Percentiles rank a stretch among this genome's conserved stretches.
phyloP scores from a whole-genome alignment of 2,888 invertebrate species.

The Megastigmus dorsalis region DNA sequence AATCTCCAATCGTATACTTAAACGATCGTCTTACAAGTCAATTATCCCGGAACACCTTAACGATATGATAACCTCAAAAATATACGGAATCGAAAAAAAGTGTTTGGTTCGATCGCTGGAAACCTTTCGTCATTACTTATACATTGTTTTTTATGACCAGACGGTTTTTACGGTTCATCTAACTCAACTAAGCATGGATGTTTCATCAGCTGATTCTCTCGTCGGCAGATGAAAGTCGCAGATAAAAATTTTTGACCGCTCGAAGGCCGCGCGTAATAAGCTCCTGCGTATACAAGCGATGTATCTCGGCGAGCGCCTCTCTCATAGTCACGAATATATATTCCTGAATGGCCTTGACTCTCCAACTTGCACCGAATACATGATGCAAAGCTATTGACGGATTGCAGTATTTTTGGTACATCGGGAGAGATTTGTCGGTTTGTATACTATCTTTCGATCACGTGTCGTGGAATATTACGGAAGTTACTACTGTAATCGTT shows the following conservation, averaged over 20 bases:
- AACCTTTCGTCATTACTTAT: too few species aligned
- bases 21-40: too few species aligned
- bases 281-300: neutral
- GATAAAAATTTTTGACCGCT: neutral
- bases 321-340: neutral
- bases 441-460: neutral
- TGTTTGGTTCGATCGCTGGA: too few species aligned
- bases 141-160: too few species aligned
- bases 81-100: too few species aligned
- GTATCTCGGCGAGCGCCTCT: neutral
- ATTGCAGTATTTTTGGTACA: conserved; percentile 6
- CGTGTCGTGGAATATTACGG: neutral
- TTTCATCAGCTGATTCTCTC: conserved; percentile 38
- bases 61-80: too few species aligned
- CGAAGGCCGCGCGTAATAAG: conserved; percentile 30
- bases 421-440: neutral
- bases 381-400: conserved; percentile 15
- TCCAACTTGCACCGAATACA: conserved; percentile 9
- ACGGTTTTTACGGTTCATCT: neutral
- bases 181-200: conserved; percentile 19
- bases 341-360: conserved; percentile 19
- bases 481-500: neutral
- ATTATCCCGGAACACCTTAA: too few species aligned
- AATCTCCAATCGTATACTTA: too few species aligned
- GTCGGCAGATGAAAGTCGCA: conserved; percentile 21